These are phyloP conservation scores for Suricata suricatta DNA, from an alignment of 2,113 vertebrate genomes.

Conservation along the genomic window DNA sequence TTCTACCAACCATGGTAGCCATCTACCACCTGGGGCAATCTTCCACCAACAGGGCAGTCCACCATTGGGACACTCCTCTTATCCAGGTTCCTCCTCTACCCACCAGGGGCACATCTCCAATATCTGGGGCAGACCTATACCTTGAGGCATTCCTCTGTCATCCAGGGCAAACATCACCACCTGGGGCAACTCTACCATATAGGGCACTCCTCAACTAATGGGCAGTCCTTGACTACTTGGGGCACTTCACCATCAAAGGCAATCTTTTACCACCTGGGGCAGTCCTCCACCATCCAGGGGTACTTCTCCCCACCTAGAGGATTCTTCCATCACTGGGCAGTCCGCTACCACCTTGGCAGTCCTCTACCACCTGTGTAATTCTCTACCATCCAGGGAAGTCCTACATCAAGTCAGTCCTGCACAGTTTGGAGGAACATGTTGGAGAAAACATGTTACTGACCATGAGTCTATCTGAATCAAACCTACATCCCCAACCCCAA, in stretches of 20 bases:
- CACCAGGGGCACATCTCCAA: no score
- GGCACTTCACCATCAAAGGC: not conserved
- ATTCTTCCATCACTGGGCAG: not conserved
- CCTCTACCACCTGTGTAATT: no score
- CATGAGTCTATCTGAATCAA: not conserved
- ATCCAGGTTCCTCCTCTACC: not conserved
- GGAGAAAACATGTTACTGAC: not conserved
- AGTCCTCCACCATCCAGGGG: not conserved
- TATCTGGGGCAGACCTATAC: not conserved
- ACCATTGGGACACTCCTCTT: not conserved
- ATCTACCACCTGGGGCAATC: not conserved
- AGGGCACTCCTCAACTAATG: not conserved
- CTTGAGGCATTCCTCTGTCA: not conserved
- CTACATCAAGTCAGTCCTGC: not conserved
- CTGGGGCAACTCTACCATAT: not conserved
- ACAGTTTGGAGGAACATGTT: not conserved
- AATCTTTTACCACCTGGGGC: rapidly evolving
- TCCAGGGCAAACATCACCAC: no score
- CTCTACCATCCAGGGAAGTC: not conserved
- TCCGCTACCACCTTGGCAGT: not conserved
- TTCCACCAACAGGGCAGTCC: not conserved
- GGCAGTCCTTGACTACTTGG: not conserved
- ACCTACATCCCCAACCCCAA: not conserved
- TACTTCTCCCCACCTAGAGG: not conserved
- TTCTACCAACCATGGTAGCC: not conserved